Evolutionary conservation across 2,888 invertebrate species (phyloP), one percentile per base, ranked within the genome.

Genomic region (Epinotia demarniana): DNA sequence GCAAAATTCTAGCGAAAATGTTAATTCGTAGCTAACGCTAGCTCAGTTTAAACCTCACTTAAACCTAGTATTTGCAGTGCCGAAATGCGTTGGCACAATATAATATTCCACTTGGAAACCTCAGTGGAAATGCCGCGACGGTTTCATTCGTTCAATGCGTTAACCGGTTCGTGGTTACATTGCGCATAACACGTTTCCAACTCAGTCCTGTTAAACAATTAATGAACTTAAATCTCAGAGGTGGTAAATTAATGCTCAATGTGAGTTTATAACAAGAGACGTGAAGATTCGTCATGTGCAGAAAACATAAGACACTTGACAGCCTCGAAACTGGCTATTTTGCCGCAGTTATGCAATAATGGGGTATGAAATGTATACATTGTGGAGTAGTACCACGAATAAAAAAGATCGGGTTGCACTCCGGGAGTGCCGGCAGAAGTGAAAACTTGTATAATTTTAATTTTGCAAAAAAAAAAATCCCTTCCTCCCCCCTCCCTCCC

Each of bases 41-140:
- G 19, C 64, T 27, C 23, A 46, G 49, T 43, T 58, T 57, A 19
- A 68, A 68, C 13, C 57, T 39, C 57, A 8, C 19, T 19, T 23
- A 43, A 58, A 46, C 43, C 43, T 46, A 23, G 12, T 46, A 27
- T 68, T 68, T 39, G 57, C 58, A 67, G 19, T 13, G 23, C 57
- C 27, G 23, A 39, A 60, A 69, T 57, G 19, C 68, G 16, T 55
- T 67, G 33, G 39, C 23, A 58, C 23, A 68, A 68, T 68, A 68
- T 43, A 69, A 69, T 60, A 60, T 46, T 69, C 46, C 69, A 60
- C 58, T 62, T 11, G 71, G 33, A 71, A 71, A 62, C 58, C 43
- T 43, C 18, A n/a, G 53, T 18, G 66, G 53, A 53, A 46, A 68
- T 68, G 68, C 58, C 69, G 58, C 46, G 58, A 58, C 69, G 69